Evolutionary conservation across 2,888 invertebrate genomes (phyloP).

Genomic region (Cotesia congregata): DNA sequence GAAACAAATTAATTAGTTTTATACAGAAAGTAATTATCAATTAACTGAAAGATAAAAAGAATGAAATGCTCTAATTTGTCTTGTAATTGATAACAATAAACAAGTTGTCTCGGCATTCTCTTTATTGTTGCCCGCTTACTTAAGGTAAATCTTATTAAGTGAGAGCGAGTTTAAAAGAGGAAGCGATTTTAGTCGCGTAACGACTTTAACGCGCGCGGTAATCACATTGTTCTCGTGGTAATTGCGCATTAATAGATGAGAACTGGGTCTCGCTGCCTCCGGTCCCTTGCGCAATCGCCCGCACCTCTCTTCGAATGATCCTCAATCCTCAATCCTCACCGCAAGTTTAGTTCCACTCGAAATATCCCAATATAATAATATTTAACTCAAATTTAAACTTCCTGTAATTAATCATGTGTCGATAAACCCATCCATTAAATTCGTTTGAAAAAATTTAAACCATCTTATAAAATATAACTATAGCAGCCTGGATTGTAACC

Average conservation of each 20-base stretch:
- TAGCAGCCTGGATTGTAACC: slow-evolving; percentile 11
- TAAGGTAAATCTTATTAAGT: slow-evolving; percentile 9
- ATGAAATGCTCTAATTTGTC: slow-evolving; percentile 38
- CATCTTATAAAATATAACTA: slow-evolving; percentile 25
- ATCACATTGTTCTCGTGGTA: slow-evolving; percentile 63
- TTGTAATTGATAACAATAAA: slow-evolving; percentile 26
- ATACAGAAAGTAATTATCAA: background rate
- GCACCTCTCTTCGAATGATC: slow-evolving; percentile 33
- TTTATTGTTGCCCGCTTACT: background rate
- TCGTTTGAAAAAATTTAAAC: slow-evolving; percentile 10
- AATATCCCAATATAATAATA: slow-evolving; percentile 38
- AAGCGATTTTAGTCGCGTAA: slow-evolving; percentile 54
- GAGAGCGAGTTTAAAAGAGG: slow-evolving; percentile 43
- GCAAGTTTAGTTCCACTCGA: slow-evolving; percentile 27
- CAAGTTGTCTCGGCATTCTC: background rate
- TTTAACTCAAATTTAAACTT: slow-evolving; percentile 49
- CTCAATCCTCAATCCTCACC: slow-evolving; percentile 15
- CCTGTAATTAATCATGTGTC: slow-evolving; percentile 47
- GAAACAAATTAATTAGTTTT: background rate
- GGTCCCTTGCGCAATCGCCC: slow-evolving; percentile 51
- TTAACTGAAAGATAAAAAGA: background rate
- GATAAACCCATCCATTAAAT: slow-evolving; percentile 3
- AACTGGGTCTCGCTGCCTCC: slow-evolving; percentile 59
- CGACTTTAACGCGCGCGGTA: slow-evolving; percentile 58
- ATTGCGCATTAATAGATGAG: slow-evolving; percentile 66